phyloP scores from a whole-genome alignment of 2,888 invertebrate genomes.

The Cosmopolites sordidus region DNA sequence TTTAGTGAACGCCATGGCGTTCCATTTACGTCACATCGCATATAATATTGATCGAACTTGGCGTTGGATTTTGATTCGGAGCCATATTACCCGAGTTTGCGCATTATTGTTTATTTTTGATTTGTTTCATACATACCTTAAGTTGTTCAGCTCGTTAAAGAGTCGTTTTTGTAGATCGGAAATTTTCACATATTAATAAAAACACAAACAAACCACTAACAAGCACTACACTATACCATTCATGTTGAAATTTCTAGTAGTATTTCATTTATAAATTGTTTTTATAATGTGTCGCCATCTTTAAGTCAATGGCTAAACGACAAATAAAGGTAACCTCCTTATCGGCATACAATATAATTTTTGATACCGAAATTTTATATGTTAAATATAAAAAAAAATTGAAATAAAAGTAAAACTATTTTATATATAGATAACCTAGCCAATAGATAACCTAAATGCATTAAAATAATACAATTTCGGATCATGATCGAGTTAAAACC shows the following conservation, averaged over 20 bases:
- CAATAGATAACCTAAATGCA: too few species aligned
- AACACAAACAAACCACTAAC: background rate
- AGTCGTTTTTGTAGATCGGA: too few species aligned
- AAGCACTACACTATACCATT: background rate
- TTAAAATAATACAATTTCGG: too few species aligned
- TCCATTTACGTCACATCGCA: conserved; percentile 48
- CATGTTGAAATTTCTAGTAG: background rate
- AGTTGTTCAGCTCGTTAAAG: too few species aligned
- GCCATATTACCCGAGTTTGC: conserved; percentile 71
- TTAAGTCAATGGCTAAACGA: too few species aligned
- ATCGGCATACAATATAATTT: too few species aligned
- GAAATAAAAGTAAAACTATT: too few species aligned
- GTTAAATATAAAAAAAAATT: too few species aligned
- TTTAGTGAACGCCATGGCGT: conserved; percentile 42
- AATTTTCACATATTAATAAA: background rate
- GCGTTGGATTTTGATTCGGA: conserved; percentile 52
- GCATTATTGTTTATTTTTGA: conserved; percentile 44
- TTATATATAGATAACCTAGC: too few species aligned
- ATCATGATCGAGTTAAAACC: too few species aligned
- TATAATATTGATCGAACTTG: conserved; percentile 58
- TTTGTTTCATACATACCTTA: background rate
- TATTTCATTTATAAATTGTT: background rate
- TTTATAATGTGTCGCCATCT: background rate
- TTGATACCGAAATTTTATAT: too few species aligned
- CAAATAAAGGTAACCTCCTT: too few species aligned